These are phyloP conservation scores for Datnioides undecimradiatus DNA, from an alignment of 2,113 vertebrate genomes.

Conservation along the genomic window DNA sequence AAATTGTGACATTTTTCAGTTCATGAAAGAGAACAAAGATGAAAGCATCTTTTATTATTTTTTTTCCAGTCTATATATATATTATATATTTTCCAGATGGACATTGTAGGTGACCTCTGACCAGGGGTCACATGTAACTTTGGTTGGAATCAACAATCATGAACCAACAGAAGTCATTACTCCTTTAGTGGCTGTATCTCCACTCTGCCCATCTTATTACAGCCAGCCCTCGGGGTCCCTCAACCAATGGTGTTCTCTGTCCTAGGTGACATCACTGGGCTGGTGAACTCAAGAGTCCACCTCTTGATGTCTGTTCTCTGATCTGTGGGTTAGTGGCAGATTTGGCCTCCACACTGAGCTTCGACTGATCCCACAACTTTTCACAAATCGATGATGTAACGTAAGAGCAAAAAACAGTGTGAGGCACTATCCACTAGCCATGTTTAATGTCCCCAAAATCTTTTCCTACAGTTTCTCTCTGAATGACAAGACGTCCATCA, in stretches of 20 bases:
- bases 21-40: neutral
- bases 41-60: no score
- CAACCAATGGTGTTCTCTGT: slow-evolving; percentile 41
- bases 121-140: neutral
- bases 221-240: slow-evolving; percentile 28
- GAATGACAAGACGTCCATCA: slow-evolving; percentile 18
- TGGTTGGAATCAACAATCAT: neutral
- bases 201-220: slow-evolving; percentile 42
- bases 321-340: slow-evolving; percentile 37
- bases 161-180: slow-evolving; percentile 23
- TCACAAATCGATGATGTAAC: slow-evolving; percentile 40
- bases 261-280: slow-evolving; percentile 47
- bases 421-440: neutral
- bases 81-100: neutral
- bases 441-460: slow-evolving; percentile 36
- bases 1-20: neutral
- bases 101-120: neutral
- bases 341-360: slow-evolving; percentile 42
- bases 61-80: neutral
- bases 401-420: slow-evolving; percentile 4
- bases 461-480: slow-evolving; percentile 29
- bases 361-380: slow-evolving; percentile 51
- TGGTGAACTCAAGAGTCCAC: slow-evolving; percentile 45
- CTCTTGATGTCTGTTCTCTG: slow-evolving; percentile 48
- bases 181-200: slow-evolving; percentile 31